Conservation (phyloP, 2,113 vertebrate genomes). For the Choloepus hoffmanni region DNA sequence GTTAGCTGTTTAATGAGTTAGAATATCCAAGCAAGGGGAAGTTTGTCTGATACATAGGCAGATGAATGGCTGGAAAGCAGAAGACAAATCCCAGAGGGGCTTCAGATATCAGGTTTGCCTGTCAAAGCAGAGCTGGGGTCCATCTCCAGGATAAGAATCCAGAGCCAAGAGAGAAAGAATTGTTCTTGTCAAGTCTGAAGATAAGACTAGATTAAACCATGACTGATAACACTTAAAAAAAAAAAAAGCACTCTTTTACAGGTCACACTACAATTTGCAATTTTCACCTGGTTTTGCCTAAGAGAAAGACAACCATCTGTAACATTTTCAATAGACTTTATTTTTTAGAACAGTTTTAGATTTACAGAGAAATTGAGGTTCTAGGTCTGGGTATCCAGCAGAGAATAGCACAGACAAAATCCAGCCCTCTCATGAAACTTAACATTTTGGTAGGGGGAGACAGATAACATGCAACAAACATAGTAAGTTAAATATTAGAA, state of each 20-base stretch:
- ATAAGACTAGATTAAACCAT: background rate
- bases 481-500: background rate
- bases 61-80: background rate
- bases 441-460: background rate
- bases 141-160: background rate
- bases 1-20: background rate
- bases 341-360: no score
- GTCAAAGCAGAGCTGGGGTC: background rate
- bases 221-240: background rate
- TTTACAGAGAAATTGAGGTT: no score
- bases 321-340: no score
- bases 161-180: background rate
- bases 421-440: background rate
- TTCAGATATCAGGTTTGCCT: background rate
- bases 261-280: background rate
- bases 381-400: background rate
- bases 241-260: background rate
- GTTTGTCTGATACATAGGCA: no score
- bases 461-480: background rate
- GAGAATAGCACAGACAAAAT: background rate
- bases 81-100: no score
- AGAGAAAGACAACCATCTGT: background rate
- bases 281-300: background rate
- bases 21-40: background rate
- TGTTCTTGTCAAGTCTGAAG: background rate